Evolutionary conservation across 2,888 invertebrate genomes (phyloP), one percentile per base, ranked within the genome.

Genomic region (Dilophus febrilis): DNA sequence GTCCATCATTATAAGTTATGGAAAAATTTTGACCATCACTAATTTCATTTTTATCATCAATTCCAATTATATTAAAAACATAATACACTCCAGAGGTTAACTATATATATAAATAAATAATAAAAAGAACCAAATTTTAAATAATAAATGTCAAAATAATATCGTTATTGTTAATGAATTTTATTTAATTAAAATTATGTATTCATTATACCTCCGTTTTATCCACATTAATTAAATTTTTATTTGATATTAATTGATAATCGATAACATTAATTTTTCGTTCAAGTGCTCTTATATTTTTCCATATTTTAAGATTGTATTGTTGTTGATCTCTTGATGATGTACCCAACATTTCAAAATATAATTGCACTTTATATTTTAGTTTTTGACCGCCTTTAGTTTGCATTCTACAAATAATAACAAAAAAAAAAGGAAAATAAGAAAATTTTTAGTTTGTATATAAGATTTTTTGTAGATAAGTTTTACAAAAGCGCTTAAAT

Each of bases 221-320:
- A 28, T 32, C 26, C 13, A 42, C 36, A n/a, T 39, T 39, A 17
- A 42, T 39, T 42, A 35, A 38, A 39, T 42, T 42, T 29, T 38
- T 42, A 6, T 32, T 11, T 10, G 42, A 36, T 33, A 42, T 42
- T 14, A 29, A 27, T 26, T 36, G 8, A 13, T 13, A 16, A 26
- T 39, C 14, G 2, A 32, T 19, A 18, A 22, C 27, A 19, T 37
- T 39, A 36, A 42, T 36, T 35, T 39, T 35, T n/a, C 29, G n/a
- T 32, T 39, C 39, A 11, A 42, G 13, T 19, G 14, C 18, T 32
- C 39, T 31, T 11, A 42, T 28, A 30, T 27, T 35, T 30, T 31
- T 38, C 42, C 42, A 42, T 12, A 42, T 35, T 12, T 30, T 39
- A 6, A 42, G 22, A 3, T 32, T 36, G 18, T 39, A 36, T 16